Evolutionary conservation across 2,797 vertebrate species (phyloP).

Genomic region (Microctenopoma lineatum): DNA sequence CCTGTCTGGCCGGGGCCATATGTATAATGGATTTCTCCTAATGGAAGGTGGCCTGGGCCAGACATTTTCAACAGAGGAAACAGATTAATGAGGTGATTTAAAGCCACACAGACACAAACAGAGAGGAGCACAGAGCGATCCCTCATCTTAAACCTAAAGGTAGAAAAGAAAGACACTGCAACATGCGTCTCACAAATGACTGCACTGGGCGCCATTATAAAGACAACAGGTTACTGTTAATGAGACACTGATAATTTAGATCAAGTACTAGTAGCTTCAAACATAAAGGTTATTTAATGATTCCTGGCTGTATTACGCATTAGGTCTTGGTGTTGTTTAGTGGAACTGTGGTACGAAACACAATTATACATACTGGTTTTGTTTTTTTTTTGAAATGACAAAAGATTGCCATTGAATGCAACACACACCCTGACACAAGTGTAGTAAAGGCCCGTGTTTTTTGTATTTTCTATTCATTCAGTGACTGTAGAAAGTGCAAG

Average conservation of each 20-base stretch:
- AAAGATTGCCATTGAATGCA: background rate
- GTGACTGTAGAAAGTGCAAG: too few relatives aligned
- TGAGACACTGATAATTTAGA: background rate
- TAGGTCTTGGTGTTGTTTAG: background rate
- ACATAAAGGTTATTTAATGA: background rate
- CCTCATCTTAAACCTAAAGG: slow-evolving; percentile 26
- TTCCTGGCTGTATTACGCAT: background rate
- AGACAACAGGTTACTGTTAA: background rate
- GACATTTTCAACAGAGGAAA: slow-evolving; percentile 62
- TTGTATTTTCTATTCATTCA: too few relatives aligned
- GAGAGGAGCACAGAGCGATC: slow-evolving; percentile 18
- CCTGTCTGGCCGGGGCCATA: slow-evolving; percentile 30
- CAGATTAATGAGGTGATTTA: slow-evolving; percentile 72
- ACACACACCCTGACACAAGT: too few relatives aligned
- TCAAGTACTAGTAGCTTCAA: background rate
- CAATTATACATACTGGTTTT: too few relatives aligned
- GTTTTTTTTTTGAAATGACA: too few relatives aligned
- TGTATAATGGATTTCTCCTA: slow-evolving; percentile 73
- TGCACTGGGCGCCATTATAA: slow-evolving; percentile 3
- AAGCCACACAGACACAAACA: slow-evolving; percentile 30
- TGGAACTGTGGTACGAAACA: too few relatives aligned
- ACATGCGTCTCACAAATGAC: slow-evolving; percentile 19
- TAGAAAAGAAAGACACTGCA: slow-evolving; percentile 20
- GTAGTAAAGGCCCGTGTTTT: too few relatives aligned
- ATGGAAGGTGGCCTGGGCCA: slow-evolving; percentile 53